Base-by-base conservation (phyloP, 2,113 vertebrate species). In the Phoxinus phoxinus region DNA sequence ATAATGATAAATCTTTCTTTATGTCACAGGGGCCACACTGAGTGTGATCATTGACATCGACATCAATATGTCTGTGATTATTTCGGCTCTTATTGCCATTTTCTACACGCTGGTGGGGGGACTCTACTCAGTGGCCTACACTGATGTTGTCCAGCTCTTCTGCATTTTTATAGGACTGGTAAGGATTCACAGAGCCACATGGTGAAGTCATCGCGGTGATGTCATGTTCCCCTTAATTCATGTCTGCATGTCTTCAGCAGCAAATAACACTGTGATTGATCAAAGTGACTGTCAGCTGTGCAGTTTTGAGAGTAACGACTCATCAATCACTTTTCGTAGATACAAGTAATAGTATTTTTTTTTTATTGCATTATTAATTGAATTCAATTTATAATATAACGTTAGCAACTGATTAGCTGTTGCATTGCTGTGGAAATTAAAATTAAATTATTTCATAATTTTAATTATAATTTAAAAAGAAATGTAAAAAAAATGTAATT, bases 121-220 rank as follows among this genome's bases (percentile, higher is more conserved):
- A 15, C 92, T 99, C 71, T 99, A 99, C 90, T 98, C 98, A 0
- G 98, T 99, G 89, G 98, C 98, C 59, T 99, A 99, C 89, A 99
- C 98, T 0, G 98, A 99, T 3, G 98, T 99, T 0, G 98, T 99
- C 76, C 98, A 99, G 91, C 96, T 99, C 46, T 99, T 99, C 93
- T 99, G 98, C 88, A 99, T 99, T 89, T 99, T 99, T 87, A 7
- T 98, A 19, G 98, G 98, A 77, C 91, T 99, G 96, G 98, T 99
- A 93, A 94, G 97, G 13, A 12, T 72, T 95, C 87, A 67, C 37
- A 0, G 0, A 4, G 67, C 37, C 51, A 41, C n/a, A 83, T 2
- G 11, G 3, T 56, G 30, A 56, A 83, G 65, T 58, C 10, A 83
- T n/a, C 1, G 6, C 30, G 15, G 27, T 78, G 44, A 48, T 23